These are phyloP conservation scores for Tiaroga cobitis DNA, from an alignment of 2,797 vertebrate species.

Conservation along the genomic window DNA sequence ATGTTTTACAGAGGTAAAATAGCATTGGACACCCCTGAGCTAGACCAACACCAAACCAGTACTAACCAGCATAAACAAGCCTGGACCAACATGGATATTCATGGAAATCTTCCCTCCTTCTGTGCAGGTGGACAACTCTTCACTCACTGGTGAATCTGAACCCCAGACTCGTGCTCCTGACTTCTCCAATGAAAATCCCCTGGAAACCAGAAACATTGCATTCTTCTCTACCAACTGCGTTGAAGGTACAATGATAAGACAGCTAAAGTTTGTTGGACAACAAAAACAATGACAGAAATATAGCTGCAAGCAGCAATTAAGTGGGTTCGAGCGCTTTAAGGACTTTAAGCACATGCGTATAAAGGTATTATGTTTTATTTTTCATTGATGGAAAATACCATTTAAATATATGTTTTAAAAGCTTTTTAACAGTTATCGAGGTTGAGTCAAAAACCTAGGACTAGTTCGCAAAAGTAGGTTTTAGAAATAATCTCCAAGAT, in stretches of 20 bases:
- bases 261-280: not conserved
- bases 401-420: no score
- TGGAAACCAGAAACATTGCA: slow-evolving; percentile 95
- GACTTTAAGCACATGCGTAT: not conserved
- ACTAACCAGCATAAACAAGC: not conserved
- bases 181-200: slow-evolving; percentile 93
- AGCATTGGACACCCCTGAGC: not conserved
- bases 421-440: no score
- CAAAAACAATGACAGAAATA: not conserved
- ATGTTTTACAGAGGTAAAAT: not conserved
- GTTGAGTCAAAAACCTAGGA: no score
- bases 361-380: not conserved
- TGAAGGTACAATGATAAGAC: slow-evolving; percentile 81
- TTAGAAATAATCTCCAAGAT: no score
- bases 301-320: not conserved
- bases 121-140: slow-evolving; percentile 93
- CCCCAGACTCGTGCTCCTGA: slow-evolving; percentile 94
- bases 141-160: slow-evolving; percentile 95
- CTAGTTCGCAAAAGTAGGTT: no score
- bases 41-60: not conserved
- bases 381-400: no score
- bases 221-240: slow-evolving; percentile 99
- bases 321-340: not conserved
- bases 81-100: not conserved
- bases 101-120: not conserved